phyloP scores from a whole-genome alignment of 2,888 invertebrate genomes.

The Yponomeuta plumbellus region DNA sequence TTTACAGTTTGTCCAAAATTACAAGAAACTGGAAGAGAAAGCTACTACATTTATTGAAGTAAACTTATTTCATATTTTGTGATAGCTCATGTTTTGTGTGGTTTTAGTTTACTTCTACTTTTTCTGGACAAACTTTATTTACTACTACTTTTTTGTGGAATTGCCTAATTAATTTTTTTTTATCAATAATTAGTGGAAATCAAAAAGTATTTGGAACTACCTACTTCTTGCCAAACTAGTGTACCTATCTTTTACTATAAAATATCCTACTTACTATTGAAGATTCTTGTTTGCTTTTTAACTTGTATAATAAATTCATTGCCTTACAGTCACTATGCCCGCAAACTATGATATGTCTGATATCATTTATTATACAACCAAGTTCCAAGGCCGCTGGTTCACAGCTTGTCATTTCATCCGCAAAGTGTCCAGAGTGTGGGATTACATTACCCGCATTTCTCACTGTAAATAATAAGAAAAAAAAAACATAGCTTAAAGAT shows the following conservation, averaged over 20 bases:
- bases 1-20: too few species aligned
- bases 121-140: too few species aligned
- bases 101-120: too few species aligned
- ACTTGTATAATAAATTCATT: slow-evolving; percentile 92
- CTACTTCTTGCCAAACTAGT: background rate
- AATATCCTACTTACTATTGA: slow-evolving; percentile 44
- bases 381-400: slow-evolving; percentile 97
- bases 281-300: slow-evolving; percentile 87
- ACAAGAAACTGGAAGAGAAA: too few species aligned
- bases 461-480: slow-evolving; percentile 74
- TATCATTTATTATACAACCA: slow-evolving; percentile 93
- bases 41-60: too few species aligned
- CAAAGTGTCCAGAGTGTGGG: slow-evolving; percentile 92
- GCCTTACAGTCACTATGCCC: slow-evolving; percentile 99
- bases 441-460: slow-evolving; percentile 97
- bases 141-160: too few species aligned
- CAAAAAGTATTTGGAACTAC: too few species aligned
- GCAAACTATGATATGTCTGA: slow-evolving; percentile 95
- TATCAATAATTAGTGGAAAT: too few species aligned
- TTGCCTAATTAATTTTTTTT: too few species aligned
- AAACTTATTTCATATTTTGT: too few species aligned
- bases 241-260: background rate
- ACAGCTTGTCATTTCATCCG: slow-evolving; percentile 91
- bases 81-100: too few species aligned
- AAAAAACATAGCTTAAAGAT: background rate